These are phyloP conservation scores for Myotis yumanensis DNA, from an alignment of 2,113 vertebrate species.

Conservation along the genomic window DNA sequence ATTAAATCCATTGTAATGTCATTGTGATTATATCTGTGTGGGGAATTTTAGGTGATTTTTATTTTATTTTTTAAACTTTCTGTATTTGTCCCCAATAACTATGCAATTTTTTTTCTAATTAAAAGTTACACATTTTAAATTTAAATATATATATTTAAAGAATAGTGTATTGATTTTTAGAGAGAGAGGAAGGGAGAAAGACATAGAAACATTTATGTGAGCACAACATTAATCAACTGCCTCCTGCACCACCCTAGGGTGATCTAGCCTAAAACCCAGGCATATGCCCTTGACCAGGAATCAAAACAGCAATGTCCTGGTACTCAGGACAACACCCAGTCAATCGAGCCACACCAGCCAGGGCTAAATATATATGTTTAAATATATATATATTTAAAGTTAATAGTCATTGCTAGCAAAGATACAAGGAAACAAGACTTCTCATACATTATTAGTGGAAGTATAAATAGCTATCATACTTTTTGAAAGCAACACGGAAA, in stretches of 20 bases:
- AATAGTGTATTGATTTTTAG: no score
- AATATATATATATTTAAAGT: background rate
- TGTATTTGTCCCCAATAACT: background rate
- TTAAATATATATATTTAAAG: background rate
- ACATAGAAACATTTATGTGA: no score
- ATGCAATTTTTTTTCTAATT: background rate
- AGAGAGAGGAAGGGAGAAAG: no score
- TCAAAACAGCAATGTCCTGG: background rate
- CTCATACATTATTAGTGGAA: background rate
- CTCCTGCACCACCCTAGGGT: background rate
- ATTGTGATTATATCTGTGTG: background rate
- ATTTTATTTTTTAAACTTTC: constrained; percentile 1
- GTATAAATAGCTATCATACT: background rate
- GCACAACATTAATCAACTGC: background rate
- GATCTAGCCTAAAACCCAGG: background rate
- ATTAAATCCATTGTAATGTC: background rate
- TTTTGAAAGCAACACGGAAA: constrained; percentile 19
- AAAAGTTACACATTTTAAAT: background rate
- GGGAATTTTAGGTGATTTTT: constrained; percentile 35
- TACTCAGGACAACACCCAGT: background rate
- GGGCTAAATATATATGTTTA: background rate
- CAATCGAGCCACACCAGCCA: background rate
- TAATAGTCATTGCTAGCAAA: background rate
- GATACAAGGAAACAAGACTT: background rate
- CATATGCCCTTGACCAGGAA: background rate